These are phyloP conservation scores for Pteronura brasiliensis DNA, from an alignment of 2,113 vertebrate species.

Conservation along the genomic window DNA sequence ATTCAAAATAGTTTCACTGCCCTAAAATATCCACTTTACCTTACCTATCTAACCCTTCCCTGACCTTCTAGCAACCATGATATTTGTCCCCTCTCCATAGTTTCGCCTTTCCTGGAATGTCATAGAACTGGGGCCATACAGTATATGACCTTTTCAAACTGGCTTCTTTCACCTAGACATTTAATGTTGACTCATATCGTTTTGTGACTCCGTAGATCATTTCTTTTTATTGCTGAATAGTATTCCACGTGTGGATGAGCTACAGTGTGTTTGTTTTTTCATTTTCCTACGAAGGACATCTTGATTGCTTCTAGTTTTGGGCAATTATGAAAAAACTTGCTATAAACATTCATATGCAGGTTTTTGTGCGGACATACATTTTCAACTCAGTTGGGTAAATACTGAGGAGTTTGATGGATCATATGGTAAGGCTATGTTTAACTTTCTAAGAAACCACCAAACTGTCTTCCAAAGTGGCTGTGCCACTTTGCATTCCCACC, in stretches of 20 bases:
- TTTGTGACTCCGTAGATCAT: not conserved
- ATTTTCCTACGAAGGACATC: not conserved
- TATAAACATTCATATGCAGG: constrained; percentile 41
- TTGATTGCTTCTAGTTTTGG: constrained; percentile 27
- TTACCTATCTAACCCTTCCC: not conserved
- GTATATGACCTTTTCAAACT: not conserved
- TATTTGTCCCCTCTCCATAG: not conserved
- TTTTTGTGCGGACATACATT: constrained; percentile 38
- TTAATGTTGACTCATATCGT: not conserved
- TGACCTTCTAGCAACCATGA: rapidly evolving
- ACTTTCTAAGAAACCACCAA: constrained; percentile 17
- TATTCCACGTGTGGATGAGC: not conserved
- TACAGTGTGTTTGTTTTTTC: not conserved
- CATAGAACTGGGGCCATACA: rapidly evolving
- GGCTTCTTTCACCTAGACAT: not conserved
- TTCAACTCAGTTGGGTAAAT: constrained; percentile 45
- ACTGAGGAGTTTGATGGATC: constrained; percentile 4
- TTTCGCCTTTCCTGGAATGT: not conserved
- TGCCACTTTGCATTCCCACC: not conserved
- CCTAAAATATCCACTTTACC: not conserved
- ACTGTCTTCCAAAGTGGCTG: not conserved
- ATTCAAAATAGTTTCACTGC: not conserved
- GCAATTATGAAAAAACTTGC: not conserved
- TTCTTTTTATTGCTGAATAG: constrained; percentile 4
- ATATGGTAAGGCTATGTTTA: constrained; percentile 39